Percentiles rank a stretch among this genome's conserved stretches.
These are phyloP conservation scores for Clarias pachynema DNA, from an alignment of 2,797 vertebrate genomes.

Conservation along the genomic window DNA sequence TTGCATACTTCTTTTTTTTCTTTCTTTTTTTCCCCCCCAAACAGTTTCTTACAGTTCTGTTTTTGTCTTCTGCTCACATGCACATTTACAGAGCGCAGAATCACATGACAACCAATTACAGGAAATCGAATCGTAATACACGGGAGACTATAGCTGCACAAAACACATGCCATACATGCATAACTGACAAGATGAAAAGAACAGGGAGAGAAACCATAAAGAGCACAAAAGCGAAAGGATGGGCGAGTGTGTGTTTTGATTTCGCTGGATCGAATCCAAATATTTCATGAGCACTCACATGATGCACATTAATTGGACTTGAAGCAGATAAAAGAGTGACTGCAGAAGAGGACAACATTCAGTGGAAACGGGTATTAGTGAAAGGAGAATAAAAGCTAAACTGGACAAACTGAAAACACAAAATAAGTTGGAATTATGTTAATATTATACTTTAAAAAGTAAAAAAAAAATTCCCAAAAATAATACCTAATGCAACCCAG, in stretches of 20 bases:
- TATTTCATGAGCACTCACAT: conserved; percentile 56
- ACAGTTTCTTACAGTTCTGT: neutral
- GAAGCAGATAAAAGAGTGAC: conserved; percentile 26
- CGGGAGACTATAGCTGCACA: conserved; percentile 1
- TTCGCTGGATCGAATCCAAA: conserved; percentile 54
- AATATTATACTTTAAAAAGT: neutral
- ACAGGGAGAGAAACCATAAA: conserved; percentile 38
- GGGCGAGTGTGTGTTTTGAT: conserved; percentile 45
- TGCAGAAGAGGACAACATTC: conserved; percentile 5
- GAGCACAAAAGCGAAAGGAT: conserved; percentile 15
- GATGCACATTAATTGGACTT: conserved; percentile 42
- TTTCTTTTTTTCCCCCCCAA: neutral
- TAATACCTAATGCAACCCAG: too few relatives aligned
- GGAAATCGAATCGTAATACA: conserved; percentile 35
- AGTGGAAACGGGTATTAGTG: neutral
- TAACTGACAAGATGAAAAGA: conserved; percentile 32
- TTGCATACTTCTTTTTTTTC: neutral
- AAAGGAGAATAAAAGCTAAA: conserved; percentile 2
- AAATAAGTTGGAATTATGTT: neutral
- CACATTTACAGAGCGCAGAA: neutral
- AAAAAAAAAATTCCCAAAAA: neutral
- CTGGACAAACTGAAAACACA: neutral
- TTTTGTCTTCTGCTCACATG: conserved; percentile 6
- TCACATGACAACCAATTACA: conserved; percentile 18
- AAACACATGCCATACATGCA: conserved; percentile 45